Percentiles rank a stretch among this genome's conserved stretches.
These are phyloP conservation scores for Gnathonemus echidnorhynchus DNA, from an alignment of 2,113 vertebrate species.

Conservation along the genomic window DNA sequence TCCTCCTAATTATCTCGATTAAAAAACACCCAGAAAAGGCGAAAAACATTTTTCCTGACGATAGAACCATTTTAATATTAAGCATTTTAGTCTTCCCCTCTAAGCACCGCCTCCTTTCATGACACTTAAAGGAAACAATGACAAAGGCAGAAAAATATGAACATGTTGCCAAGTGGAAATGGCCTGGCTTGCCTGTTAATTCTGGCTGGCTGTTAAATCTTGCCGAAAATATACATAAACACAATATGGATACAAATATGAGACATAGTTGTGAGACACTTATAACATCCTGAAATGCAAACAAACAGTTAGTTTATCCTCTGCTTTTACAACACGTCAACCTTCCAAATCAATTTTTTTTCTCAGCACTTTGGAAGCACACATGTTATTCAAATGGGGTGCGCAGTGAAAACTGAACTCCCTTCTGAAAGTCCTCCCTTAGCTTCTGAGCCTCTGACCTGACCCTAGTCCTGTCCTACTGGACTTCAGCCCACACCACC, in stretches of 20 bases:
- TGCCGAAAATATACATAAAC: conserved; percentile 13
- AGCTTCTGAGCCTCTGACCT: neutral
- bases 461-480: conserved; percentile 60
- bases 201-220: conserved; percentile 3
- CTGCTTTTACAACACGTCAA: neutral
- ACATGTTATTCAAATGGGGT: neutral
- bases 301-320: neutral
- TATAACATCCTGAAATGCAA: neutral
- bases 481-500: conserved; percentile 57
- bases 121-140: conserved; percentile 8
- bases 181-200: conserved; percentile 4
- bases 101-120: neutral
- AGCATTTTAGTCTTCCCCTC: neutral
- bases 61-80: neutral
- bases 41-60: neutral
- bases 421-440: neutral
- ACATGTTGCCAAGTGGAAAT: neutral
- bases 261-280: neutral
- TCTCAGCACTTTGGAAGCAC: neutral
- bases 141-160: neutral
- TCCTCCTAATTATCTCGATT: neutral
- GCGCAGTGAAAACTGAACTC: neutral
- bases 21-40: neutral
- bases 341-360: neutral
- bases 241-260: conserved; percentile 10